phyloP scores from a whole-genome alignment of 2,888 invertebrate species.

The Criorhina ranunculi region DNA sequence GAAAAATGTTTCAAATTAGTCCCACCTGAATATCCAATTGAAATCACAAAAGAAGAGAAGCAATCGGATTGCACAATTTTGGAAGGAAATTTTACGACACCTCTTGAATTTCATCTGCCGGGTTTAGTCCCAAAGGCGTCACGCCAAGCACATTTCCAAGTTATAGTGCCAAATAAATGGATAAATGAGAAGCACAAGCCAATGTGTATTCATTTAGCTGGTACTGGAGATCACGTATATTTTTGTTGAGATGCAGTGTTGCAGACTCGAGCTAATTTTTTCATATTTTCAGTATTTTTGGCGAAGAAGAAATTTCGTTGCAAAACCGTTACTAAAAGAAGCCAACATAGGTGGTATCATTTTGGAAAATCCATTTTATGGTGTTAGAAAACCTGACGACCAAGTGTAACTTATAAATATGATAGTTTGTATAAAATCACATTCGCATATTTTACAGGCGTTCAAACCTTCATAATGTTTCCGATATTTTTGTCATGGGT shows the following conservation, averaged over 20 bases:
- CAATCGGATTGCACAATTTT: conserved; percentile 90
- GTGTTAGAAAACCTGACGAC: conserved; percentile 93
- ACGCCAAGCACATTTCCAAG: conserved; percentile 93
- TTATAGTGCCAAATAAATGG: conserved; percentile 93
- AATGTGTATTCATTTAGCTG: conserved; percentile 97
- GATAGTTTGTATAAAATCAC: neutral
- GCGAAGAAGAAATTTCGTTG: conserved; percentile 95
- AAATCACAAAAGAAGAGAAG: conserved; percentile 93
- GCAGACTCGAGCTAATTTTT: neutral
- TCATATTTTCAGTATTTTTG: conserved; percentile 91
- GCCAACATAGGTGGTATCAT: conserved; percentile 96
- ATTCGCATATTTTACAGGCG: conserved; percentile 86
- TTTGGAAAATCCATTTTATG: conserved; percentile 98
- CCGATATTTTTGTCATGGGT: conserved; percentile 99
- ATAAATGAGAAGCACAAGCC: conserved; percentile 89
- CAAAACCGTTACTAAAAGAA: conserved; percentile 95
- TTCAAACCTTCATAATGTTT: conserved; percentile 96
- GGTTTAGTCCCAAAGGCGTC: conserved; percentile 94
- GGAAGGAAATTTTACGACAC: conserved; percentile 95
- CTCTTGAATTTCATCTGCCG: conserved; percentile 92
- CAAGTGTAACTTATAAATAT: conserved; percentile 88
- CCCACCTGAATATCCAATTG: conserved; percentile 92
- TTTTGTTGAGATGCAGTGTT: neutral
- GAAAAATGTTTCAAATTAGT: conserved; percentile 93
- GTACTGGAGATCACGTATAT: conserved; percentile 98